Evolutionary conservation across 2,888 invertebrate genomes (phyloP), one percentile per base, ranked within the genome.

Genomic region (Exocentrus adspersus): DNA sequence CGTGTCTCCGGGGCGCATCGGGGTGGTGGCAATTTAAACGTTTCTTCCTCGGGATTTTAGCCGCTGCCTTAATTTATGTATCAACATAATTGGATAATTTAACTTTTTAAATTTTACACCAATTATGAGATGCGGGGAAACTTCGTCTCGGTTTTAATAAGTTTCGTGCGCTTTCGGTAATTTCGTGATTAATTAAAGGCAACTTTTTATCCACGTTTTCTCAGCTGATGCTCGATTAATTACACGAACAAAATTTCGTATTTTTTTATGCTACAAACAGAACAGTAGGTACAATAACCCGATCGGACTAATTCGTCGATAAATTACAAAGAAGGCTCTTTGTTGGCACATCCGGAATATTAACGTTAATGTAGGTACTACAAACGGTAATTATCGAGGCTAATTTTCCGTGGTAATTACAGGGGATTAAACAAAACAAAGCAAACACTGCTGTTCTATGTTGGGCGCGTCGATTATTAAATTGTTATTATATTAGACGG

Each of bases 321-420:
- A 12, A 37, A 37, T 37, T 37, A 37, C 12, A 3, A 10, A 14
- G n/a, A 14, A 12, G 9, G 37, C 37, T 1, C 37, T 37, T n/a
- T 12, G 12, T 37, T 37, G 12, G 12, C 12, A 37, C 12, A 37
- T 37, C 37, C 37, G 37, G 37, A 2, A 37, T 37, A 37, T 14
- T 7, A 16, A 28, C 16, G 28, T 24, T 14, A 12, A 28, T 48
- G 14, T 28, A 48, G 14, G 41, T 65, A 68, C 62, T 63, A 63
- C 60, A 64, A 66, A 64, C 64, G 52, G 66, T 58, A 69, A 69
- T 69, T 69, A 69, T 69, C 60, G 64, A 19, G 62, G 62, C 69
- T 69, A 69, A 69, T 69, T 69, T 69, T 64, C 45, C 48, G 56
- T n/a, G 12, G 63, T 60, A 62, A 66, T 65, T 64, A 68, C 56